Percentiles rank a stretch among this genome's conserved stretches.
Conservation (phyloP, 2,113 vertebrate species). For the Rostratula benghalensis region DNA sequence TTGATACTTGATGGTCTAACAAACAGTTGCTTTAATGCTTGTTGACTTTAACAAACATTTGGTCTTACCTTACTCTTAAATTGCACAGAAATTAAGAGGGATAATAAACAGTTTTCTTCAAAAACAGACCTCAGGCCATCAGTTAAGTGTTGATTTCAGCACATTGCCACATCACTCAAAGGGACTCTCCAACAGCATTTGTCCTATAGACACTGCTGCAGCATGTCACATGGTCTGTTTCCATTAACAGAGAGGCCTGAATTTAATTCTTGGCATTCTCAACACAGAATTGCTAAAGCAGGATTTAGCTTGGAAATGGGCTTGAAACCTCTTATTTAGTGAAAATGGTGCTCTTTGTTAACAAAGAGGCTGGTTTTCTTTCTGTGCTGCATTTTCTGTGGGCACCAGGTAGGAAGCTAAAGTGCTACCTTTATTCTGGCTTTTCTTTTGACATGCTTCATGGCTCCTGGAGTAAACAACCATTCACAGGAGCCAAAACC, state of each 20-base stretch:
- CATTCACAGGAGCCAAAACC: not conserved
- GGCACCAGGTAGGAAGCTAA: not conserved
- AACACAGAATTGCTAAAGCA: not conserved
- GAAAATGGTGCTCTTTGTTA: not conserved
- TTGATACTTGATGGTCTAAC: not conserved
- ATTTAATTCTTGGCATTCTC: not conserved
- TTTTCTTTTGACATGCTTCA: not conserved
- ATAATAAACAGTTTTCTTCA: not conserved
- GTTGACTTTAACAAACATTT: not conserved
- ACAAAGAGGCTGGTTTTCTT: not conserved
- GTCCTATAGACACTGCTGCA: rapidly evolving
- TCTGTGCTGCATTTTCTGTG: not conserved
- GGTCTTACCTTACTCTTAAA: not conserved
- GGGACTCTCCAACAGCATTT: not conserved
- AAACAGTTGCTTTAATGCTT: not conserved
- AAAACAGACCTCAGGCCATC: not conserved
- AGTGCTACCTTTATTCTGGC: not conserved
- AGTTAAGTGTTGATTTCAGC: not conserved
- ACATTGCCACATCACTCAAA: not conserved
- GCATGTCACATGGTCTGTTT: not conserved
- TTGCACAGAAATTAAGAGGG: not conserved
- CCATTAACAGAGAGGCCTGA: not conserved
- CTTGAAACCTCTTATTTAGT: not conserved
- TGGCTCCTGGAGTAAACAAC: not conserved
- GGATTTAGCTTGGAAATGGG: not conserved